Conservation (phyloP, 2,888 invertebrate genomes). For the Teleiodes luculella region DNA sequence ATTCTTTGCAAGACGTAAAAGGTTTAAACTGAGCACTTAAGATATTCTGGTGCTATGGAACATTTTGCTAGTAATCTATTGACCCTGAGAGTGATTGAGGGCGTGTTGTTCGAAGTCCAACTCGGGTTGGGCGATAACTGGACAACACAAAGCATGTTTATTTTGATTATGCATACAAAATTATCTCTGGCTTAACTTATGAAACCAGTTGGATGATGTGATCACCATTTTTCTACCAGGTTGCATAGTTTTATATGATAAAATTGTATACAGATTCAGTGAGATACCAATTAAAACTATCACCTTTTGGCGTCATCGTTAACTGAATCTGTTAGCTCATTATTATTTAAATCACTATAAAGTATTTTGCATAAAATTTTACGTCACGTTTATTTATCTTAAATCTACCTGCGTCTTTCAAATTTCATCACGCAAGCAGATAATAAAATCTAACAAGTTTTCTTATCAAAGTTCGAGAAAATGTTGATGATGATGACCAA, state of each 20-base stretch:
- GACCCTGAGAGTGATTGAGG: conserved; percentile 43
- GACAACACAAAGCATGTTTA: conserved; percentile 33
- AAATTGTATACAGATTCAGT: too few species aligned
- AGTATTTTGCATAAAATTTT: neutral
- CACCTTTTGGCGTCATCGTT: neutral
- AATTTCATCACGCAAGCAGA: neutral
- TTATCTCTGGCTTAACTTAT: conserved; percentile 18
- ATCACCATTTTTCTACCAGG: neutral
- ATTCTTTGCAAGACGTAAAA: too few species aligned
- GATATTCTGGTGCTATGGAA: conserved; percentile 4
- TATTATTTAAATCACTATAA: neutral
- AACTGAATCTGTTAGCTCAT: neutral
- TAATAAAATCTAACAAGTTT: neutral
- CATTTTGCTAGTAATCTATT: conserved; percentile 27
- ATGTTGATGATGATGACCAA: conserved; percentile 11
- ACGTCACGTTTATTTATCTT: neutral
- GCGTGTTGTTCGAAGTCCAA: conserved; percentile 41
- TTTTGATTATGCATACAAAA: conserved; percentile 14
- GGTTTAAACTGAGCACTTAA: neutral
- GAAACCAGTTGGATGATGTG: neutral
- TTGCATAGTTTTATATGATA: neutral
- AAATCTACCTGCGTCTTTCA: neutral
- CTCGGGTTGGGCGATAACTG: conserved; percentile 25
- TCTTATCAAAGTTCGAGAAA: neutral
- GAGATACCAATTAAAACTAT: too few species aligned